Percentiles rank a stretch among this genome's conserved stretches.
Evolutionary conservation across 1,140 invertebrate genomes (phyloP).

Genomic region (Lucilia cuprina): DNA sequence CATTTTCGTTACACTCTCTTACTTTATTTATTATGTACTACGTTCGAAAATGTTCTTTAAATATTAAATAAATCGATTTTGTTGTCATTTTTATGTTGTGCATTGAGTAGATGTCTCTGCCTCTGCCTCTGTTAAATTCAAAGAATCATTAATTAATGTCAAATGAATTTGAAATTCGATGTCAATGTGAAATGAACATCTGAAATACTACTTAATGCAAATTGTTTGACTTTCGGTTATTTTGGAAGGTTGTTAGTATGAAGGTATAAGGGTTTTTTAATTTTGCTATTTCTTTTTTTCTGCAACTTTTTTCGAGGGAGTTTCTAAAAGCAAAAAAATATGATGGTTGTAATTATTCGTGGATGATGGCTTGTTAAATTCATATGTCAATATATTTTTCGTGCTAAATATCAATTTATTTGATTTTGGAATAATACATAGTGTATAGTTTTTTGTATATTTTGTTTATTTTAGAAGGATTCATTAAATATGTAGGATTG

Average conservation of each 20-base stretch:
- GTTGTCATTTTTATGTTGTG: neutral
- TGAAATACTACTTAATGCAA: constrained; percentile 4
- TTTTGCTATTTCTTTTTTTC: no score
- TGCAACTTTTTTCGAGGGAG: no score
- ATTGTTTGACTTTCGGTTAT: neutral
- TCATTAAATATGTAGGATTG: no score
- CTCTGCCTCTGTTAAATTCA: neutral
- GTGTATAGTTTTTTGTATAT: no score
- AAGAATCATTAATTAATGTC: constrained; percentile 28
- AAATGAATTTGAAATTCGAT: constrained; percentile 18
- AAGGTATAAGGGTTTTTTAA: neutral
- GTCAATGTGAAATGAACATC: neutral
- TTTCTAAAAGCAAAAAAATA: no score
- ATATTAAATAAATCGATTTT: neutral
- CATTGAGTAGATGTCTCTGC: neutral
- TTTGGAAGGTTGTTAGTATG: no score
- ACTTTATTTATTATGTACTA: neutral
- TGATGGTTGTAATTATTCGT: no score
- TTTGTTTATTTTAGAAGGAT: no score
- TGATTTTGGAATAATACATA: no score
- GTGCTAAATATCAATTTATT: no score
- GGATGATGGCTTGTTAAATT: no score
- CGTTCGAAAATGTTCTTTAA: neutral
- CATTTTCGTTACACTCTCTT: neutral
- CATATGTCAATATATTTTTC: no score